These are phyloP conservation scores for Hippocampus abdominalis DNA, from an alignment of 2,113 vertebrate genomes.

Conservation along the genomic window DNA sequence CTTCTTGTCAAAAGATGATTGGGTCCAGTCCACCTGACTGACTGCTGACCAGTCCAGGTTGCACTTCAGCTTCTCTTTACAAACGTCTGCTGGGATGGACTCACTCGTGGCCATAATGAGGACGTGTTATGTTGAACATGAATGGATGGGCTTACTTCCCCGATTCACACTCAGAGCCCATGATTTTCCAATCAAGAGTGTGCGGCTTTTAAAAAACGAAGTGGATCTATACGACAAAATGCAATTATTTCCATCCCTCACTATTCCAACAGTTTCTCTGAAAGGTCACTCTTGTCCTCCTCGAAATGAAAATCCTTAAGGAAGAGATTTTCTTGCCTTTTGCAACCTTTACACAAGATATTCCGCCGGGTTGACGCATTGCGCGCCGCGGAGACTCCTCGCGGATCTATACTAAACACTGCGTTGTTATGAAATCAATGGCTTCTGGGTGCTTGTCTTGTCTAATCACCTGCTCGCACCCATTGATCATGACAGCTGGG, in stretches of 20 bases:
- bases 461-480: constrained; percentile 58
- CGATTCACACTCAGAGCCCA: neutral
- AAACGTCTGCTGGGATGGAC: too few species aligned
- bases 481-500: constrained; percentile 54
- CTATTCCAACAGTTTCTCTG: constrained; percentile 57
- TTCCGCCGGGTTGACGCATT: constrained; percentile 58
- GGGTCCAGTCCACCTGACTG: too few species aligned
- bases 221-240: neutral
- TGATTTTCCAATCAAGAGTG: neutral
- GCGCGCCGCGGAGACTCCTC: constrained; percentile 23
- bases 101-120: neutral
- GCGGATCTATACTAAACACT: constrained; percentile 64
- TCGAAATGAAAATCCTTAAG: constrained; percentile 66
- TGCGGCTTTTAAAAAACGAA: neutral
- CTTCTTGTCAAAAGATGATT: too few species aligned
- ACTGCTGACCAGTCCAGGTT: too few species aligned
- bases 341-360: constrained; percentile 68
- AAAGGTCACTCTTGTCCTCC: constrained; percentile 64
- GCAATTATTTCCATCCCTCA: constrained; percentile 46
- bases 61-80: too few species aligned
- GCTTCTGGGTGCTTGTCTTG: constrained; percentile 52
- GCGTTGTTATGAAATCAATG: constrained; percentile 54
- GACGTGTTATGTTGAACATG: neutral
- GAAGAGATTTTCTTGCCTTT: constrained; percentile 62
- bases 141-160: neutral